Conservation (phyloP, 1,140 invertebrate genomes). For the Lepeophtheirus salmonis region DNA sequence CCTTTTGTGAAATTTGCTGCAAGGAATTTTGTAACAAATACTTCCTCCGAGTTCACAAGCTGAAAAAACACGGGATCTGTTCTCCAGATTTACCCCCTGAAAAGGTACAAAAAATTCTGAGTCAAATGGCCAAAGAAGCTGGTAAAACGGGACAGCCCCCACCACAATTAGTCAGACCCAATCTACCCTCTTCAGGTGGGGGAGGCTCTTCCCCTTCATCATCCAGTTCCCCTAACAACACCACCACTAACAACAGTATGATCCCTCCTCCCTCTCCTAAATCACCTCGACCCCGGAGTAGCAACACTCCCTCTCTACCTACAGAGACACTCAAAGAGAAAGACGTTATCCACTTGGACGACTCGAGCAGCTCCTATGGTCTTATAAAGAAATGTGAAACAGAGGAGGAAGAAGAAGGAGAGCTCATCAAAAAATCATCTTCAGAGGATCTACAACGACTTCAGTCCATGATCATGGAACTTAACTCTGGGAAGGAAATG, state of each 20-base stretch:
- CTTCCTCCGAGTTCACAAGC: conserved; percentile 73
- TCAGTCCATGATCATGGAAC: conserved; percentile 72
- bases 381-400: no score
- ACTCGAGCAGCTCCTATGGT: conserved; percentile 14
- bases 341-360: conserved; percentile 15
- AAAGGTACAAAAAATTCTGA: conserved; percentile 49
- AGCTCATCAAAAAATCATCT: conserved; percentile 17
- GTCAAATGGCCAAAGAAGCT: conserved; percentile 34
- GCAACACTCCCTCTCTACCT: neutral
- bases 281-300: neutral
- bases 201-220: neutral
- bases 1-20: conserved; percentile 80
- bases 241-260: neutral
- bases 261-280: neutral
- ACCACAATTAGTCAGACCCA: conserved; percentile 7
- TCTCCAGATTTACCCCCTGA: conserved; percentile 23
- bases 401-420: conserved; percentile 22
- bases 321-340: neutral
- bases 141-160: conserved; percentile 28
- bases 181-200: neutral
- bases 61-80: conserved; percentile 39
- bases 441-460: conserved; percentile 60
- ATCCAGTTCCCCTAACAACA: neutral
- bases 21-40: conserved; percentile 92
- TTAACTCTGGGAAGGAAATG: conserved; percentile 51